Evolutionary conservation across 2,888 invertebrate genomes (phyloP), one percentile per base, ranked within the genome.

Genomic region (Suillia variegata): DNA sequence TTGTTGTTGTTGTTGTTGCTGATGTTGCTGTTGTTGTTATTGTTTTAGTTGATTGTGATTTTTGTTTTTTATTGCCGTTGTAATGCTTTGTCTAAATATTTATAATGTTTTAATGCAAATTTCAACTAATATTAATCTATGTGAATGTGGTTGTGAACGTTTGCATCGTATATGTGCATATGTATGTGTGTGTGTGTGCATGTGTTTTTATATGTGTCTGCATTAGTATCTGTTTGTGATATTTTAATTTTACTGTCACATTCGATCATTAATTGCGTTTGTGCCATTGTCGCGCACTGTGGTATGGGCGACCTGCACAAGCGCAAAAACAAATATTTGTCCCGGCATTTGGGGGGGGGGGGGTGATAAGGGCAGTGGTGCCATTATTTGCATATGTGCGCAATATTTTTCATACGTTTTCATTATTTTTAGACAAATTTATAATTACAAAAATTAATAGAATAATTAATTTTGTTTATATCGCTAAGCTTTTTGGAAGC

Each of bases 101-200:
- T 75, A 76, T 76, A 73, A 75, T 73, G 73, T 73, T 73, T 75
- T 74, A 74, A 75, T 77, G 77, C 77, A 73, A 74, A 76, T 77
- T 76, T 72, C 64, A 63, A 64, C 68, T 71, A 73, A 74, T 71
- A 47, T 51, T 56, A 38, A 33, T 20, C 62, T 70, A 58, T 61
- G 62, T 50, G 49, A 57, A 61, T 62, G 66, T 63, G 52, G 55
- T 18, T 55, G 24, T 49, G 42, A 33, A 51, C 54, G 49, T 57
- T n/a, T n/a, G n/a, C n/a, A n/a, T n/a, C n/a, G n/a, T n/a, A n/a
- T n/a, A n/a, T n/a, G n/a, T n/a, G n/a, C n/a, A n/a, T 56, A 26
- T 62, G 67, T 63, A 53, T 58, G 45, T 55, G 42, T 50, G 47
- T 45, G 53, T 54, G 51, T 58, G 51, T 31, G 17, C 61, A n/a